Percentiles rank a stretch among this genome's conserved stretches.
Conservation (phyloP, 2,113 vertebrate genomes). For the Chaenogobius annularis region DNA sequence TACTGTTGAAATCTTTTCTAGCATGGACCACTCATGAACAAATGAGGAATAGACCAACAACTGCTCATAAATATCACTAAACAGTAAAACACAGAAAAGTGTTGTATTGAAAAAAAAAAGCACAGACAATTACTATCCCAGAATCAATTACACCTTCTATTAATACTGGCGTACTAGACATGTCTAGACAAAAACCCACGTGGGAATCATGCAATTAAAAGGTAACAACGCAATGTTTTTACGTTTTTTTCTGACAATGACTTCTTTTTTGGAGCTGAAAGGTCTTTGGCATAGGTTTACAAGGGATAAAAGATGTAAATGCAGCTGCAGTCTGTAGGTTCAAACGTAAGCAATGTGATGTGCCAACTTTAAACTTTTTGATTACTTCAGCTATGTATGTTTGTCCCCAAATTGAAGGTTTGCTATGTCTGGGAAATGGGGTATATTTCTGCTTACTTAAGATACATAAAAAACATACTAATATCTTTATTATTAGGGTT, state of each 20-base stretch:
- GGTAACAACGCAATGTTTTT: slow-evolving; percentile 14
- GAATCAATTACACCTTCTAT: slow-evolving; percentile 41
- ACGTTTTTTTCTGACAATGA: neutral
- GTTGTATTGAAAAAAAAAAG: neutral
- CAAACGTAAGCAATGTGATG: no score
- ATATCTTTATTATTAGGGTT: no score
- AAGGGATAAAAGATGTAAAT: no score
- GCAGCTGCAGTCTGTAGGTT: no score
- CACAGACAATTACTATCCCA: slow-evolving; percentile 12
- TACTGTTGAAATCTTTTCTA: no score
- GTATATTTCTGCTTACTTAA: neutral
- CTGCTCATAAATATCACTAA: no score
- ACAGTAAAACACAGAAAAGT: no score
- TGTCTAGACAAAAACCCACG: slow-evolving; percentile 50
- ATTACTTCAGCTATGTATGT: neutral
- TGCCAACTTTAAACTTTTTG: neutral
- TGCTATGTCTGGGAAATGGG: neutral
- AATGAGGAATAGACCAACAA: no score
- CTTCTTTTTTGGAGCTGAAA: neutral
- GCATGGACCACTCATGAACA: no score
- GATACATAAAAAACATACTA: neutral
- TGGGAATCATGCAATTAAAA: slow-evolving; percentile 31
- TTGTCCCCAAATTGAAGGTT: neutral
- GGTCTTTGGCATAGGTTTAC: neutral
- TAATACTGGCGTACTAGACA: slow-evolving; percentile 29